Conservation (phyloP, 2,888 invertebrate species). For the Agrotis puta region DNA sequence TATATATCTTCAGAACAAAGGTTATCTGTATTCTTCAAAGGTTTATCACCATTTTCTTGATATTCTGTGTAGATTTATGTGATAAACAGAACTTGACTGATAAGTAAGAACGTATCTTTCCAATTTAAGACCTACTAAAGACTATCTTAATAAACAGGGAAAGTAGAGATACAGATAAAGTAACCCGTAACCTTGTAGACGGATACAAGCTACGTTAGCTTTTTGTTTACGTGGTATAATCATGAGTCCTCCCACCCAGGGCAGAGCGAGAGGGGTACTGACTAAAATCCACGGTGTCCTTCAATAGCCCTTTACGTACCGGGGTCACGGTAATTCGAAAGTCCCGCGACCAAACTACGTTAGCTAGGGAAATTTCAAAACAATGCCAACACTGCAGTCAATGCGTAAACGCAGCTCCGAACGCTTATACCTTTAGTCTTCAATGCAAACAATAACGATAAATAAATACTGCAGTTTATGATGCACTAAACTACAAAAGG, state of each 20-base stretch:
- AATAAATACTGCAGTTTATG: conserved; percentile 46
- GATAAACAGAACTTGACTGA: background rate
- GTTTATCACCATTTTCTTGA: background rate
- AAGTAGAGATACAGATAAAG: too few species aligned
- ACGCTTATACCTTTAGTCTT: conserved; percentile 11
- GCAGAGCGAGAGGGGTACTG: too few species aligned
- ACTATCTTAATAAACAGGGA: too few species aligned
- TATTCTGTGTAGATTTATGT: background rate
- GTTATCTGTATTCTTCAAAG: conserved; percentile 16
- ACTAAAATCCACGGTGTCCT: too few species aligned
- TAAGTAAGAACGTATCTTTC: background rate
- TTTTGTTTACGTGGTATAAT: too few species aligned
- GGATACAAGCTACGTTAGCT: too few species aligned
- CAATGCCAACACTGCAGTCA: conserved; percentile 14
- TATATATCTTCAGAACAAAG: conserved; percentile 14
- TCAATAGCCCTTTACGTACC: too few species aligned
- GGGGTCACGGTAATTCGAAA: too few species aligned
- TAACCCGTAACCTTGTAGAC: too few species aligned
- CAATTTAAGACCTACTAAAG: background rate
- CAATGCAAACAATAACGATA: conserved; percentile 42
- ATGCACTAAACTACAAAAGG: conserved; percentile 18
- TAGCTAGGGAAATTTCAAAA: background rate
- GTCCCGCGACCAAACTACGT: too few species aligned
- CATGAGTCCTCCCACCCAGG: too few species aligned
- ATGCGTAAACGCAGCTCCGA: conserved; percentile 13